Evolutionary conservation across 64 coral and sea anemone species (phyloP), one percentile per base, ranked within the genome.

Genomic region (Pachyseris speciosa): DNA sequence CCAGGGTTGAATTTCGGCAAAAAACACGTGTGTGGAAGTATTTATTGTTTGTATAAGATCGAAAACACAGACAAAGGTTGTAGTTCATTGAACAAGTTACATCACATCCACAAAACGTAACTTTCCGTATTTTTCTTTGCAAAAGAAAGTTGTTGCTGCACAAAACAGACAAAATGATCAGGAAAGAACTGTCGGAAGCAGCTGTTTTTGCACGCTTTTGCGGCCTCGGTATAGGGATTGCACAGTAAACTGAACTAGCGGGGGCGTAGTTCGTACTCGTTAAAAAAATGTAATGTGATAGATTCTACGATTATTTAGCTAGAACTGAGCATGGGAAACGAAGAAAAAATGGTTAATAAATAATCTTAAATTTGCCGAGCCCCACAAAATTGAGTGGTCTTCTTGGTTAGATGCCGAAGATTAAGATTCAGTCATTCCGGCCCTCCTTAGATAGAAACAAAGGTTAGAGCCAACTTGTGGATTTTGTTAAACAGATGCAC

Each of bases 21-120:
- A 81, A 16, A 38, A 37, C 53, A 63, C 75, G 20, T 22, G 27
- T 6, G 16, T 9, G 25, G 24, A n/a, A 50, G 2, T n/a, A 51
- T 80, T 80, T 38, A 7, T 37, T 81, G 53, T 81, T 81, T 61
- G 60, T 26, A 3, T 81, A 61, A 81, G 77, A 81, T 61, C 19
- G 32, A 11, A 60, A 55, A 20, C 5, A 26, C 33, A 38, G 51
- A 81, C 31, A 63, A 58, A 34, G 36, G 22, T 71, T 71, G 34
- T 22, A 19, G 19, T 22, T 22, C 53, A 24, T 1, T 7, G 77
- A 37, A 37, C 77, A 81, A 25, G 77, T 63, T 63, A 19, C 77
- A 22, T 37, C 77, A 25, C 20, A 42, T 40, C 77, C 33, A 32
- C 43, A 50, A 45, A 24, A 22, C 11, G 10, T 50, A 76, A 40